Base-by-base conservation (phyloP, 1,140 invertebrate genomes). In the Drosophila ficusphila region DNA sequence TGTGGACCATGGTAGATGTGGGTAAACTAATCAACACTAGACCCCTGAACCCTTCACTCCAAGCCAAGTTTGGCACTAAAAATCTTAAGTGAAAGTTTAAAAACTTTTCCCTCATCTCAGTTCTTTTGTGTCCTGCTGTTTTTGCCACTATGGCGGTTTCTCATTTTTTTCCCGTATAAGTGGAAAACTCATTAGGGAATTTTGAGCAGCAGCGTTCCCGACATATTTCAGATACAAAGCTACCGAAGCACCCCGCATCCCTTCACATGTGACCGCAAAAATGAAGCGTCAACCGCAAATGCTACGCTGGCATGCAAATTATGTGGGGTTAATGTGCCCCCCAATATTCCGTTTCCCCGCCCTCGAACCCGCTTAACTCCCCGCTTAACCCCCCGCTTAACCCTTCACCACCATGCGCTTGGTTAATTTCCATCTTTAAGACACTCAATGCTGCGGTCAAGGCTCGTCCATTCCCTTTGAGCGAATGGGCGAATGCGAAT, bases 381-480 rank as follows among this genome's bases (percentile, higher is more conserved):
- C 54, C 11, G 46, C 16, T 48, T 31, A 33, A 31, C 44, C 23
- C 42, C 8, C 25, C 18, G 7, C 29, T 47, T 31, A 46, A 29
- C 31, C 36, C 25, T 25, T 34, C 19, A 6, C 53, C 25, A n/a
- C 21, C 16, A 52, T 33, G 38, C 42, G 31, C 49, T 81, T 39
- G 77, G 83, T 82, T 88, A 83, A 88, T 88, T 82, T 89, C 64
- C 83, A 76, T 89, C 83, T 82, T 88, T 78, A 88, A 88, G 82
- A 88, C 74, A 88, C 77, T 88, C 82, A 88, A 82, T 83, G 60
- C 52, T 86, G 82, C 46, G 82, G 82, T 88, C 74, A 68, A 62
- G 52, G 18, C 49, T 31, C 38, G 42, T 34, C 49, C 19, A 39
- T 27, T 34, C 19, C 39, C 61, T 68, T 71, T 76, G 76, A 73